Percentiles rank a stretch among this genome's conserved stretches.
These are phyloP conservation scores for Nerophis lumbriciformis DNA, from an alignment of 2,113 vertebrate genomes.

Conservation along the genomic window DNA sequence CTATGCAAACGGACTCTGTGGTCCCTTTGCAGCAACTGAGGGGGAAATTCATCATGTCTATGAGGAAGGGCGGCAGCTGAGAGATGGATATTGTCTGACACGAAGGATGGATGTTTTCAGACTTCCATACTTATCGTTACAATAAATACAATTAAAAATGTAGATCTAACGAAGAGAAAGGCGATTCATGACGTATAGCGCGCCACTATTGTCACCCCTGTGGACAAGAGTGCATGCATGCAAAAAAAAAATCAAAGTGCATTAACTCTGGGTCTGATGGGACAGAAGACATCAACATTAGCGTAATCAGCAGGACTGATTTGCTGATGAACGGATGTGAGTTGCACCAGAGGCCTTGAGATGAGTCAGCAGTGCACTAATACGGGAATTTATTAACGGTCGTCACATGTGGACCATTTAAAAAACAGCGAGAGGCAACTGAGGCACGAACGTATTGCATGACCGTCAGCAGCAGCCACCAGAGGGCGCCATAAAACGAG, in stretches of 20 bases:
- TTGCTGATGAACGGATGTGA: conserved; percentile 37
- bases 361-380: conserved; percentile 33
- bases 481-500: background rate
- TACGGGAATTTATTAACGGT: background rate
- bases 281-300: conserved; percentile 7
- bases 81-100: background rate
- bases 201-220: conserved; percentile 3
- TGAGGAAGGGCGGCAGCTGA: conserved; percentile 12
- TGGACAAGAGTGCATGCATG: conserved; percentile 13
- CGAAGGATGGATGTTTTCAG: background rate
- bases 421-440: background rate
- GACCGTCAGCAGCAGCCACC: background rate
- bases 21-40: conserved; percentile 8
- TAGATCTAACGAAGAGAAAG: no score
- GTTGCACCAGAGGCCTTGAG: conserved; percentile 22
- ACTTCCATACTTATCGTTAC: no score
- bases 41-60: conserved; percentile 29
- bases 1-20: conserved; percentile 13
- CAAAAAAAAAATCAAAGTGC: conserved; percentile 6
- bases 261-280: conserved; percentile 16
- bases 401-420: background rate
- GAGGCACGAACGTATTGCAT: background rate
- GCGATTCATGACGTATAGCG: conserved; percentile 15
- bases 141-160: no score
- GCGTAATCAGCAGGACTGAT: conserved; percentile 22